Base-by-base conservation (phyloP, 2,113 vertebrate genomes). In the Caretta caretta region DNA sequence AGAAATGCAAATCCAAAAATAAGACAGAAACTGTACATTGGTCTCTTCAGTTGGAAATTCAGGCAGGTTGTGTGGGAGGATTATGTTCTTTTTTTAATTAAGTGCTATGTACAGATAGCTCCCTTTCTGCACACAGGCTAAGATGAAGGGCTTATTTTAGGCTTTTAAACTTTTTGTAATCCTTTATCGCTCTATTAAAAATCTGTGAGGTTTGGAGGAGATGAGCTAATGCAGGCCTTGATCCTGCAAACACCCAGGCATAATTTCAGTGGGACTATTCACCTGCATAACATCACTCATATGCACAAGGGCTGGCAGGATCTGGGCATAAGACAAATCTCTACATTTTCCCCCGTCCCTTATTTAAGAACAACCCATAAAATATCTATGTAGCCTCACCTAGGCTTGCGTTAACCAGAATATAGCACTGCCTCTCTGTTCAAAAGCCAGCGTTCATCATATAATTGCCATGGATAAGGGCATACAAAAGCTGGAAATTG, bases 1-100 rank as follows among this genome's bases (percentile, higher is more conserved):
- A 1, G 59, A 86, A 78, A 27, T 0, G 10, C 27, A 19, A 29
- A 27, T 1, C 25, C 19, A 35, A 48, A 3, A 5, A 81, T 0
- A 2, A 51, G 5, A 1, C 75, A 20, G 3, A 8, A 62, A 48
- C 14, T 1, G 2, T 31, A 10, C 54, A 80, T 24, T 50, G 48
- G 48, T n/a, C 62, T 59, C 75, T 50, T 10, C 4, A 51, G 27
- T 24, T 17, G 24, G 54, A 80, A 48, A 31, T 6, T 0, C 0
- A 10, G 42, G 42, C 42, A 25, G 84, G 35, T 1, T 2, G 35
- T 1, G 46, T 19, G 19, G 48, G 51, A 51, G 49, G 20, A 69
- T 53, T 35, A 2, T n/a, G 17, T n/a, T 65, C 8, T 69, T 69
- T n/a, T 69, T n/a, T 69, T 20, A 69, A 69, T 8, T 1, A 11